Evolutionary conservation across 1,140 invertebrate genomes (phyloP).

Genomic region (Megalopta genalis): DNA sequence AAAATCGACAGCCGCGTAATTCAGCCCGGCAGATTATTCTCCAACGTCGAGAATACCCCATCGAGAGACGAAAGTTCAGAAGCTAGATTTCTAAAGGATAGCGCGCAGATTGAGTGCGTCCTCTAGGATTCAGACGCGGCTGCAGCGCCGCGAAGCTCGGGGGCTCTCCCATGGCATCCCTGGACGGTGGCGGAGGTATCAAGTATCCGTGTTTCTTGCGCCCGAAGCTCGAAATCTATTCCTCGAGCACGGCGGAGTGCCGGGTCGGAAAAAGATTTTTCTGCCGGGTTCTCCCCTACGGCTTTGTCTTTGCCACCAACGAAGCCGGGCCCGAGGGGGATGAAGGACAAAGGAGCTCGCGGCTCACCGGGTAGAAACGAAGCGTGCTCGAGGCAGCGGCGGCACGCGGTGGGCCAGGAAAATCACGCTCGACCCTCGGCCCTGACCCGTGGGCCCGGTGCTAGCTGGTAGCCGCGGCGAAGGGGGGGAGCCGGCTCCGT

Average conservation of each 20-base stretch:
- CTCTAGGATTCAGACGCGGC: too few relatives aligned
- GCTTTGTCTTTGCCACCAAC: conserved; percentile 4
- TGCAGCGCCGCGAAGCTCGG: too few relatives aligned
- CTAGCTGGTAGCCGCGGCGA: conserved; percentile 34
- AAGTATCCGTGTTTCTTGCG: too few relatives aligned
- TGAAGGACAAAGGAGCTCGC: conserved; percentile 1
- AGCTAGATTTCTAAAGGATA: too few relatives aligned
- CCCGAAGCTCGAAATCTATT: too few relatives aligned
- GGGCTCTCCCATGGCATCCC: too few relatives aligned
- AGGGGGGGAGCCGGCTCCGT: conserved; percentile 22
- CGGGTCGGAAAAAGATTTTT: background rate
- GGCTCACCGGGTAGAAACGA: conserved; percentile 36
- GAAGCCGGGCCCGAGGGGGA: background rate
- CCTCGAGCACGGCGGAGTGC: background rate
- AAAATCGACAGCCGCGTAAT: too few relatives aligned
- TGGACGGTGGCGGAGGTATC: too few relatives aligned
- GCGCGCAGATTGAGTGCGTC: too few relatives aligned
- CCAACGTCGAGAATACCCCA: too few relatives aligned
- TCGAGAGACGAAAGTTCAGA: too few relatives aligned
- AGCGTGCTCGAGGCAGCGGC: conserved; percentile 38
- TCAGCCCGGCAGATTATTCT: too few relatives aligned
- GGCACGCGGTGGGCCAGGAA: conserved; percentile 58
- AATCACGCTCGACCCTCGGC: conserved; percentile 61
- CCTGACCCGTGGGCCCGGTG: conserved; percentile 37
- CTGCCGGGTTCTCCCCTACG: background rate